These are phyloP conservation scores for Urechis unicinctus DNA, from an alignment of 2,888 invertebrate genomes.

Conservation along the genomic window DNA sequence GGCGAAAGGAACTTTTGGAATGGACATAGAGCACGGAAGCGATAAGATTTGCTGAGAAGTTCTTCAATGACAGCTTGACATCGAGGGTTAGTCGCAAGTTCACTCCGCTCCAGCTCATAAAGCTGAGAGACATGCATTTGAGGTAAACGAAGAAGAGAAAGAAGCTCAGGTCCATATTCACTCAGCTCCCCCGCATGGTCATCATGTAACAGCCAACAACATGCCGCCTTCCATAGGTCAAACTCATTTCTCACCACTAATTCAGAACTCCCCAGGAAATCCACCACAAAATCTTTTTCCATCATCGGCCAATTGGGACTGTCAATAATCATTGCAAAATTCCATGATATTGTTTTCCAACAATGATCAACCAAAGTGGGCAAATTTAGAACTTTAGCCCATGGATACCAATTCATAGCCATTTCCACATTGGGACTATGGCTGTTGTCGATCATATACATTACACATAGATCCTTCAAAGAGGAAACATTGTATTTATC, in stretches of 20 bases:
- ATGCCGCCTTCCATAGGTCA: conserved; percentile 32
- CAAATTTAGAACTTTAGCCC: conserved; percentile 48
- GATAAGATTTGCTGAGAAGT: conserved; percentile 44
- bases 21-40: conserved; percentile 47
- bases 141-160: conserved; percentile 47
- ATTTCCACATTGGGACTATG: conserved; percentile 42
- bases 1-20: conserved; percentile 23
- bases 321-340: conserved; percentile 37
- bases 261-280: conserved; percentile 41
- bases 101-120: conserved; percentile 32
- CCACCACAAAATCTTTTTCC: conserved; percentile 45
- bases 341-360: conserved; percentile 49
- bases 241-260: conserved; percentile 43
- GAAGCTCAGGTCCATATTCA: conserved; percentile 25
- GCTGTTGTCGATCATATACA: conserved; percentile 48
- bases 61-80: conserved; percentile 25
- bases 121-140: conserved; percentile 45
- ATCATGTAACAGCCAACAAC: conserved; percentile 39
- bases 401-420: conserved; percentile 48
- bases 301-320: conserved; percentile 44
- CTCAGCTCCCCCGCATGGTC: conserved; percentile 22
- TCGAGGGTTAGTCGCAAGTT: conserved; percentile 23
- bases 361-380: conserved; percentile 38
- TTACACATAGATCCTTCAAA: conserved; percentile 39
- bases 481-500: conserved; percentile 50